A percentile compares a stretch with the other conserved stretches of the same genome.
Conservation (phyloP, 2,888 invertebrate genomes). For the Bedellia somnulentella region DNA sequence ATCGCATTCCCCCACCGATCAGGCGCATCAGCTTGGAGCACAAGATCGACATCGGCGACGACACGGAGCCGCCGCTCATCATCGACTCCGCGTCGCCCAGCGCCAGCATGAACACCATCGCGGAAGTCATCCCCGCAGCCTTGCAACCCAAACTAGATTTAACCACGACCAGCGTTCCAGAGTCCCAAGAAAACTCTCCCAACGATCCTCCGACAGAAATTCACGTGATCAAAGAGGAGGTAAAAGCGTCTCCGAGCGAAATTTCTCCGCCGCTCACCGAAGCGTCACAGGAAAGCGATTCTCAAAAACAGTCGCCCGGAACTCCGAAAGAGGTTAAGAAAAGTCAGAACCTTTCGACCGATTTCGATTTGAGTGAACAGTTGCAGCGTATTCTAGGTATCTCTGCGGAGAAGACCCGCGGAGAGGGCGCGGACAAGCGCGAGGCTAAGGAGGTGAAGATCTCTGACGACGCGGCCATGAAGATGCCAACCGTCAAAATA, state of each 20-base stretch:
- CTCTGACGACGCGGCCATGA: constrained; percentile 23
- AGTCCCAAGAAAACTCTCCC: constrained; percentile 43
- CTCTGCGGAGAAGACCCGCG: constrained; percentile 44
- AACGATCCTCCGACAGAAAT: constrained; percentile 52
- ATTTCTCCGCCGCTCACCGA: constrained; percentile 47
- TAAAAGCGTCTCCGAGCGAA: constrained; percentile 47
- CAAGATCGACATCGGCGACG: constrained; percentile 52
- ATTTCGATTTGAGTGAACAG: constrained; percentile 53
- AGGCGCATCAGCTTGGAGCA: constrained; percentile 48
- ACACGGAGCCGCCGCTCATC: constrained; percentile 50
- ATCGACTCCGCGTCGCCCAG: constrained; percentile 46
- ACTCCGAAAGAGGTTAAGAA: constrained; percentile 50
- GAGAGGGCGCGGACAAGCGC: constrained; percentile 33
- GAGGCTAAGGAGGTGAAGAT: constrained; percentile 42
- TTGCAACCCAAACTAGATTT: constrained; percentile 37
- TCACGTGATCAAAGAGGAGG: constrained; percentile 33
- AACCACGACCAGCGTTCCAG: constrained; percentile 28
- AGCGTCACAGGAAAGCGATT: constrained; percentile 24
- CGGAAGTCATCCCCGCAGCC: constrained; percentile 44
- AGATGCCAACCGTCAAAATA: constrained; percentile 50
- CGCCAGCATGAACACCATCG: constrained; percentile 47
- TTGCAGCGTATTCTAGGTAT: constrained; percentile 53
- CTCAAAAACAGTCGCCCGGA: constrained; percentile 44
- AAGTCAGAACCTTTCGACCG: constrained; percentile 52
- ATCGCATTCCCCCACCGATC: constrained; percentile 28